phyloP scores from a whole-genome alignment of 2,797 vertebrate genomes.

The Sarcophilus harrisii region DNA sequence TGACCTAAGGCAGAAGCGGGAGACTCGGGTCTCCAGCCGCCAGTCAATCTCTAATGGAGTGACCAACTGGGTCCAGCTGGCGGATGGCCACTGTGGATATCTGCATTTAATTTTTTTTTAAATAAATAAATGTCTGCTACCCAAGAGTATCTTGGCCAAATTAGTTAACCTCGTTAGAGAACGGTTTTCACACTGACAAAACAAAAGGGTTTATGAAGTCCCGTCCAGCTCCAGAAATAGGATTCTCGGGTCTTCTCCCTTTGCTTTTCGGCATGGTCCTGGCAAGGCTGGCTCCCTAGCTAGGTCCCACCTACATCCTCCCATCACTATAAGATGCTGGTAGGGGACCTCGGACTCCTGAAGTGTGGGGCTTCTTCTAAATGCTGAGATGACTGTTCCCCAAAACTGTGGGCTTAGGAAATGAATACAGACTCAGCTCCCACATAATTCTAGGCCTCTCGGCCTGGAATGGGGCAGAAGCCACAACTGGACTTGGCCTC shows the following conservation, averaged over 20 bases:
- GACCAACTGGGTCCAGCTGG: not conserved
- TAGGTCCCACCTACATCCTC: not conserved
- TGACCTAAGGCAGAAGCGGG: not conserved
- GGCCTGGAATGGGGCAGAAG: not conserved
- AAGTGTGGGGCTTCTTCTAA: not conserved
- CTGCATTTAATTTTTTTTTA: not conserved
- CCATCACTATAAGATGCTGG: not conserved
- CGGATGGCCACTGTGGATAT: not conserved
- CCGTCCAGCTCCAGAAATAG: not conserved
- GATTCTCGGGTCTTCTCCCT: not conserved
- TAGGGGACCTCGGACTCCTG: not conserved
- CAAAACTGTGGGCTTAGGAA: not conserved
- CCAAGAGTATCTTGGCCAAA: not conserved
- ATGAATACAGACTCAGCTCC: not conserved
- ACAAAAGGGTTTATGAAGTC: not conserved
- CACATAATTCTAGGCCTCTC: not conserved
- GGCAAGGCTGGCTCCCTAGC: not conserved
- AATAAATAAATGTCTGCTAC: not conserved
- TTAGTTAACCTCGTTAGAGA: not conserved
- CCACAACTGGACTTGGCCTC: not conserved
- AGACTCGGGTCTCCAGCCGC: constrained; percentile 15
- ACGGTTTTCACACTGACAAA: not conserved
- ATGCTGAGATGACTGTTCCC: not conserved
- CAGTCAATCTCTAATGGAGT: constrained; percentile 4
- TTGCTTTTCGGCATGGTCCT: not conserved